Evolutionary conservation across 2,888 invertebrate species (phyloP).

Genomic region (Tetragonula carbonaria): DNA sequence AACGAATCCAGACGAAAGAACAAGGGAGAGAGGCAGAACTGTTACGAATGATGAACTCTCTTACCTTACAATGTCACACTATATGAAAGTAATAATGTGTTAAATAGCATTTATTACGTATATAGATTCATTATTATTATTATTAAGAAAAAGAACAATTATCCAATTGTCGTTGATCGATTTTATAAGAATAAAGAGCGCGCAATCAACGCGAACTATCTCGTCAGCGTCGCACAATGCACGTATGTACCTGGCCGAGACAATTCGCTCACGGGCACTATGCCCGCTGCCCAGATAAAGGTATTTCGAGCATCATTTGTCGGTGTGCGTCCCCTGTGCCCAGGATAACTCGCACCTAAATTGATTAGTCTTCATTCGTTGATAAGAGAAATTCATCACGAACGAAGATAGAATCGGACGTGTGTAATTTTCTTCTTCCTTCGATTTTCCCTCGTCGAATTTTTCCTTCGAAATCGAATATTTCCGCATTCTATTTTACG

Average conservation of each 20-base stretch:
- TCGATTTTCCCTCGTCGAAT: background rate
- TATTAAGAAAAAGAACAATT: background rate
- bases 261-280: slow-evolving; percentile 69
- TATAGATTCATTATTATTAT: background rate
- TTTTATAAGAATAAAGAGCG: background rate
- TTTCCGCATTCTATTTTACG: background rate
- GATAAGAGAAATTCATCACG: background rate
- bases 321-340: slow-evolving; percentile 23
- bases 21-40: too few relatives aligned
- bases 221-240: background rate
- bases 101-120: background rate
- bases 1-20: background rate
- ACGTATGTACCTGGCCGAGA: slow-evolving; percentile 37
- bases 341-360: background rate
- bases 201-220: background rate
- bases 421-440: background rate
- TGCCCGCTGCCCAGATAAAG: slow-evolving; percentile 71
- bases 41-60: background rate
- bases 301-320: slow-evolving; percentile 72
- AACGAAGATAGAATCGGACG: too few relatives aligned
- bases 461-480: background rate
- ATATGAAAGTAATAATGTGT: background rate
- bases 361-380: background rate
- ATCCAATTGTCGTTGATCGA: background rate
- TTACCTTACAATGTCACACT: slow-evolving; percentile 4